A percentile compares a stretch with the other conserved stretches of the same genome.
Evolutionary conservation across 2,888 invertebrate genomes (phyloP).

Genomic region (Megastigmus dorsalis): DNA sequence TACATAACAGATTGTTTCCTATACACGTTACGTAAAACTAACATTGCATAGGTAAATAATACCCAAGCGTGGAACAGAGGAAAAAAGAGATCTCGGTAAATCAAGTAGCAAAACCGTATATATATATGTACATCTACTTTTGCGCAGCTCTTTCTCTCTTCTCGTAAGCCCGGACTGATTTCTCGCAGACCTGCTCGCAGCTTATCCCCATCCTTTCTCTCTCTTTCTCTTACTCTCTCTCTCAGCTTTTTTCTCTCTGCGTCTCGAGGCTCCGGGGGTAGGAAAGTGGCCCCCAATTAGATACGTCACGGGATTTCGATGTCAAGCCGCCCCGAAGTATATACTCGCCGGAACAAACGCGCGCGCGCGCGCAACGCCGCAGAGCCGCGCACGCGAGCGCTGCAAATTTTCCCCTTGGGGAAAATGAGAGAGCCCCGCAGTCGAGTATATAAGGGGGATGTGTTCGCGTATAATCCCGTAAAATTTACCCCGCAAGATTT

Average conservation of each 20-base stretch:
- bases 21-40: no score
- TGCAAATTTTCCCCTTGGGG: constrained; percentile 65
- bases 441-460: background rate
- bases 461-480: background rate
- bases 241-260: constrained; percentile 13
- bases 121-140: no score
- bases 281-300: constrained; percentile 73
- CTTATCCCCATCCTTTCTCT: constrained; percentile 14
- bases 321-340: no score
- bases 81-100: constrained; percentile 51
- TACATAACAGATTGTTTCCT: no score
- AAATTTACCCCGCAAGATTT: constrained; percentile 7
- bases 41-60: no score
- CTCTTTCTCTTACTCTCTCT: background rate
- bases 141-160: constrained; percentile 44
- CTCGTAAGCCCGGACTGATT: constrained; percentile 71
- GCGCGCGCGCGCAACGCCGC: no score
- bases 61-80: constrained; percentile 51
- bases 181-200: constrained; percentile 64
- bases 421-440: background rate
- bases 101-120: constrained; percentile 60
- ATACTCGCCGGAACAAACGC: no score
- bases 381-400: constrained; percentile 46
- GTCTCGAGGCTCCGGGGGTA: constrained; percentile 59
- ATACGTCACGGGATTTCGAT: constrained; percentile 73